Evolutionary conservation across 2,113 vertebrate genomes (phyloP).

Genomic region (pig (Sus scrofa)): T2T-Sscrofa CM000819.6:30910501-30911000

Average conservation of each 20-base stretch:
- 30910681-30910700: background rate
- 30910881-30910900: constrained; percentile 87
- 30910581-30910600: background rate
- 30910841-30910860: constrained; percentile 85
- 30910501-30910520: background rate
- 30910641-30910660: background rate
- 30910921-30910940: constrained; percentile 86
- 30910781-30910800: background rate
- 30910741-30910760: background rate
- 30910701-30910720: background rate
- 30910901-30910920: constrained; percentile 86
- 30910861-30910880: constrained; percentile 86
- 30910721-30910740: background rate
- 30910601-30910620: background rate
- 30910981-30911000: constrained; percentile 90
- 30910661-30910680: background rate
- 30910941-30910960: constrained; percentile 90
- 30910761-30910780: constrained; percentile 17
- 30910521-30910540: background rate
- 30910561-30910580: background rate
- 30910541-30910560: background rate
- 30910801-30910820: constrained; percentile 43
- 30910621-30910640: background rate
- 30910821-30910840: constrained; percentile 77
- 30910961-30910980: constrained; percentile 89